Evolutionary conservation across 2,113 vertebrate species (phyloP), one percentile per base, ranked within the genome.

Genomic region (Spheniscus mendiculus): DNA sequence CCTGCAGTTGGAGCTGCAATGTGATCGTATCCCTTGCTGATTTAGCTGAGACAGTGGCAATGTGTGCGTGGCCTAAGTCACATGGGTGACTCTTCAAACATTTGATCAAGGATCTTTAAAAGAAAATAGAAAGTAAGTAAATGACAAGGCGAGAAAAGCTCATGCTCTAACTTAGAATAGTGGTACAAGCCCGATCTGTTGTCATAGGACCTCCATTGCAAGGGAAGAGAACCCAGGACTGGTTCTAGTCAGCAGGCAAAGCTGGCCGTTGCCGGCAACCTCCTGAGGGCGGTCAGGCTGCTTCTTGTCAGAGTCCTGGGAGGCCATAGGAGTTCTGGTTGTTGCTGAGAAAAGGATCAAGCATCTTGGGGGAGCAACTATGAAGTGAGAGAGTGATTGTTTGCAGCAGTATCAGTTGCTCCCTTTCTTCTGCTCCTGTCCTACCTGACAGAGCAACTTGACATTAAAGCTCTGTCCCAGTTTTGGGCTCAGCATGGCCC

Each of bases 11-110:
- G 61, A 90, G 61, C 42, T 78, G 49, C 45, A 69, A 3, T 49
- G n/a, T 53, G 45, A 72, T 62, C 0, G 0, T 36, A 40, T 47
- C 72, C 30, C 45, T 74, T 86, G 59, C 67, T 1, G 11, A 40
- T 52, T 69, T 73, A 52, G 63, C 45, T 29, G 42, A 69, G 59
- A 42, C 6, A 45, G 18, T 42, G 32, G n/a, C 50, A 59, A 1
- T 27, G 20, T 63, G 44, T 83, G 23, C 61, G 52, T 90, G 70
- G 52, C 78, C 38, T 45, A 21, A 67, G 36, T 82, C 36, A 50
- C 4, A 1, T 26, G 38, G 9, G 9, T 85, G 29, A 44, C 15
- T 78, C 32, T 72, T 94, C 81, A 84, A 91, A 78, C 53, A 77
- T 77, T 91, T 49, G 23, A 36, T 61, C 34, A 49, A 72, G 27